Evolutionary conservation across 2,888 invertebrate species (phyloP).

Genomic region (Rosalia funebris): DNA sequence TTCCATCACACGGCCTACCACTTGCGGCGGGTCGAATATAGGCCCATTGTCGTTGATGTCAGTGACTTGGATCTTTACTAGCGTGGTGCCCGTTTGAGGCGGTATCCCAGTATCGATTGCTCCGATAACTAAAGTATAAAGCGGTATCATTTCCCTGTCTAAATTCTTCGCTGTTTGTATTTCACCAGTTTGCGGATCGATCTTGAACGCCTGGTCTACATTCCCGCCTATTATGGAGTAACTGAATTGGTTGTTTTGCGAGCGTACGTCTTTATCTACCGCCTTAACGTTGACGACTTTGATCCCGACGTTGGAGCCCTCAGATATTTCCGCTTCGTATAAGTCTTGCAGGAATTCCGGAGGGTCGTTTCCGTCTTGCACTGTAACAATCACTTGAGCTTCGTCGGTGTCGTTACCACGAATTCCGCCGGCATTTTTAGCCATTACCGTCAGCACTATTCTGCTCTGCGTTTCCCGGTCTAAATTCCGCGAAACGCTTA

Average conservation of each 20-base stretch:
- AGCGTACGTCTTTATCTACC: slow-evolving; percentile 89
- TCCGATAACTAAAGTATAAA: slow-evolving; percentile 81
- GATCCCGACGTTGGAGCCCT: slow-evolving; percentile 80
- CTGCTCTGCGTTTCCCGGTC: slow-evolving; percentile 90
- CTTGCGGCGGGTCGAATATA: slow-evolving; percentile 76
- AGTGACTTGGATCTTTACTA: slow-evolving; percentile 80
- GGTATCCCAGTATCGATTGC: slow-evolving; percentile 90
- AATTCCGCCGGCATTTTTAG: slow-evolving; percentile 94
- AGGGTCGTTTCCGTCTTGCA: slow-evolving; percentile 96
- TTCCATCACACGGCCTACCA: slow-evolving; percentile 83
- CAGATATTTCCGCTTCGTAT: slow-evolving; percentile 84
- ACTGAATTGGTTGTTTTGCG: slow-evolving; percentile 91
- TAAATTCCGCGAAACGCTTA: slow-evolving; percentile 82
- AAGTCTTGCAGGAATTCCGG: slow-evolving; percentile 86
- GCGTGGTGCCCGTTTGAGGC: slow-evolving; percentile 91
- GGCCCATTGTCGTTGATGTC: slow-evolving; percentile 97
- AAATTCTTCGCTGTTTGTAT: slow-evolving; percentile 80
- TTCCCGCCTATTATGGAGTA: slow-evolving; percentile 90
- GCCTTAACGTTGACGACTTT: slow-evolving; percentile 83
- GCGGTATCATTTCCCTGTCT: slow-evolving; percentile 82
- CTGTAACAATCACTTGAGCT: slow-evolving; percentile 91
- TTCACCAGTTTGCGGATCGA: slow-evolving; percentile 86
- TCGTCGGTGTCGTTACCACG: slow-evolving; percentile 95
- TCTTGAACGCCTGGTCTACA: slow-evolving; percentile 83
- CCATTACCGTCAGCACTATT: slow-evolving; percentile 89